A percentile compares a stretch with the other conserved stretches of the same genome.
Evolutionary conservation across 2,797 vertebrate genomes (phyloP).

Genomic region (Oceanodroma leucorhoa): DNA sequence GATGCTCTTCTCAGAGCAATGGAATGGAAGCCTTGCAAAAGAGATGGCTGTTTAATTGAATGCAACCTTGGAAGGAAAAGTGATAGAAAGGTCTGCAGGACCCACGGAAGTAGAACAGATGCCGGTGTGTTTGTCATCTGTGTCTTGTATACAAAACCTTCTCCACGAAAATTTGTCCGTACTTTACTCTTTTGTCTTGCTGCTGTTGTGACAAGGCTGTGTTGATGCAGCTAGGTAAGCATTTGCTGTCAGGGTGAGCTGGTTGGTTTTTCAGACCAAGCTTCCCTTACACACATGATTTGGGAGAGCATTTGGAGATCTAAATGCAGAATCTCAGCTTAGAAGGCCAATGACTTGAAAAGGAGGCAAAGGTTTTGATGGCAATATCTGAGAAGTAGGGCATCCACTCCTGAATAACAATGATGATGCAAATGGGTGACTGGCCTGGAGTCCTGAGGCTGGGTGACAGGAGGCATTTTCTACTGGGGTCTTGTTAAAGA

Average conservation of each 20-base stretch:
- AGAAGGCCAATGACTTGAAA: neutral
- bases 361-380: neutral
- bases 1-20: neutral
- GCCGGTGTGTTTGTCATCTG: neutral
- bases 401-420: too few species aligned
- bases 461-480: neutral
- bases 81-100: neutral
- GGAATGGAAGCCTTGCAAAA: neutral
- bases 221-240: neutral
- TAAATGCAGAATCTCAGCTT: neutral
- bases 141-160: neutral
- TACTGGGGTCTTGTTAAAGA: neutral
- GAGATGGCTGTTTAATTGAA: neutral
- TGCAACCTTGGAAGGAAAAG: neutral
- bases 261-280: neutral
- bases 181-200: neutral
- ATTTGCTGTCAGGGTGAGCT: neutral
- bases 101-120: neutral
- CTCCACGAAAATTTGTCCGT: neutral
- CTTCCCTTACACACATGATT: neutral
- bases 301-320: neutral
- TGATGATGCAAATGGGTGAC: neutral
- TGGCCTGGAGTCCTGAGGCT: neutral
- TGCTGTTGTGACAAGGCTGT: neutral
- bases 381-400: neutral